phyloP scores from a whole-genome alignment of 2,113 vertebrate genomes.

The Lutjanus erythropterus region DNA sequence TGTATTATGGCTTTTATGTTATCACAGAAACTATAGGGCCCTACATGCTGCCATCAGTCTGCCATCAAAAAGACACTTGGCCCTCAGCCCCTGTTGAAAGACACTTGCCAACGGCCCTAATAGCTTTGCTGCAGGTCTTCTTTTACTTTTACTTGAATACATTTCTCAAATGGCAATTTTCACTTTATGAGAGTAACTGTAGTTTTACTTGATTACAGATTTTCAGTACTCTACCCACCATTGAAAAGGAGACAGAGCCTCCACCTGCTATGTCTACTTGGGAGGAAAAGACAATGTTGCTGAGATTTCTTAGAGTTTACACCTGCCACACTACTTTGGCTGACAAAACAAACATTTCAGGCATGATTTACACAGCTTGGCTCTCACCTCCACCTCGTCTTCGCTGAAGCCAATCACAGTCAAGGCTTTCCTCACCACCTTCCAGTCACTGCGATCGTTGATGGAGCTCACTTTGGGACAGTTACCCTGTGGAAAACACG shows the following conservation, averaged over 20 bases:
- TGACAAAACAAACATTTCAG: constrained; percentile 13
- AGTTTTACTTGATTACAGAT: no score
- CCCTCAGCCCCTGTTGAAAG: no score
- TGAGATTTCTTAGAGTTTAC: neutral
- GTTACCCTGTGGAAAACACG: constrained; percentile 88
- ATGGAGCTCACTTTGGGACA: constrained; percentile 99
- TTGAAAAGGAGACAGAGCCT: neutral
- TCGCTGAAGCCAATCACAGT: constrained; percentile 92
- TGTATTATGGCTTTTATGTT: no score
- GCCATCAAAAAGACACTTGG: no score
- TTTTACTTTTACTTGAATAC: no score
- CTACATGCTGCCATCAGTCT: no score
- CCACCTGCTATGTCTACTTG: neutral
- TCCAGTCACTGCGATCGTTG: constrained; percentile 98
- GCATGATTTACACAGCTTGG: neutral
- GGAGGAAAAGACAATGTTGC: neutral
- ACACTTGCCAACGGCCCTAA: no score
- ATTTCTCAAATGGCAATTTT: no score
- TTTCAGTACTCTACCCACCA: no score
- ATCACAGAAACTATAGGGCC: no score
- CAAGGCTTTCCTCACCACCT: constrained; percentile 91
- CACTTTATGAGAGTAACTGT: no score
- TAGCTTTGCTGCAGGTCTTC: no score
- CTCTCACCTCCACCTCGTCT: constrained; percentile 93
- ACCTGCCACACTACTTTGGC: neutral